Conservation (phyloP, 2,797 vertebrate species). For the Crenichthys baileyi region DNA sequence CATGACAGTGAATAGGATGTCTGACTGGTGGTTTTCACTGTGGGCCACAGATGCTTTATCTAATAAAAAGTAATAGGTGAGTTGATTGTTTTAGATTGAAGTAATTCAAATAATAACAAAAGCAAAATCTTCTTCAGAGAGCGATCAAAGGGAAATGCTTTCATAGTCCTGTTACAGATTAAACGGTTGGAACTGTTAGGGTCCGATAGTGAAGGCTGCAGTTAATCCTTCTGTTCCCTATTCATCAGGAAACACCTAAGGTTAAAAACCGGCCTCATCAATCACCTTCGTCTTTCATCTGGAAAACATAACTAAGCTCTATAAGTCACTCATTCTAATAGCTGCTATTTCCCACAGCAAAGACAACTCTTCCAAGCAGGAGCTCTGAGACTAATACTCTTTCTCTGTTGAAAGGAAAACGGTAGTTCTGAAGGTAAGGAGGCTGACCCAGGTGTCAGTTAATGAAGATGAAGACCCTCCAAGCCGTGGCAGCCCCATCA, state of each 20-base stretch:
- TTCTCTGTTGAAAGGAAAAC: neutral
- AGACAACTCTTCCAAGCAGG: too few species aligned
- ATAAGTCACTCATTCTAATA: neutral
- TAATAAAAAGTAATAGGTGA: neutral
- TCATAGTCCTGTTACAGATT: neutral
- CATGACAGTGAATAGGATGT: neutral
- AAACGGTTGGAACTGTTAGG: too few species aligned
- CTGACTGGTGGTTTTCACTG: neutral
- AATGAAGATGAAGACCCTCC: neutral
- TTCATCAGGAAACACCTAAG: neutral
- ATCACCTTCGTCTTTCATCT: constrained; percentile 3
- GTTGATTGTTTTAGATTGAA: neutral
- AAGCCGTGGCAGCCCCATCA: constrained; percentile 15
- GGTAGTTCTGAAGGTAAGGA: constrained; percentile 1
- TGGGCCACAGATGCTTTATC: neutral
- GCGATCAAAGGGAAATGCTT: neutral
- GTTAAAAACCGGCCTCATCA: neutral
- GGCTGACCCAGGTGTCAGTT: neutral
- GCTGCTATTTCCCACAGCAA: neutral
- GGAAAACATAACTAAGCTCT: neutral
- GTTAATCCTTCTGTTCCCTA: neutral
- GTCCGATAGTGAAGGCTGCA: neutral
- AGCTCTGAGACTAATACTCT: neutral
- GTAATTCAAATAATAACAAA: neutral
- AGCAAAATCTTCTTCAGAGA: neutral